Evolutionary conservation across 2,888 invertebrate genomes (phyloP).

Genomic region (Cheilosia variabilis): DNA sequence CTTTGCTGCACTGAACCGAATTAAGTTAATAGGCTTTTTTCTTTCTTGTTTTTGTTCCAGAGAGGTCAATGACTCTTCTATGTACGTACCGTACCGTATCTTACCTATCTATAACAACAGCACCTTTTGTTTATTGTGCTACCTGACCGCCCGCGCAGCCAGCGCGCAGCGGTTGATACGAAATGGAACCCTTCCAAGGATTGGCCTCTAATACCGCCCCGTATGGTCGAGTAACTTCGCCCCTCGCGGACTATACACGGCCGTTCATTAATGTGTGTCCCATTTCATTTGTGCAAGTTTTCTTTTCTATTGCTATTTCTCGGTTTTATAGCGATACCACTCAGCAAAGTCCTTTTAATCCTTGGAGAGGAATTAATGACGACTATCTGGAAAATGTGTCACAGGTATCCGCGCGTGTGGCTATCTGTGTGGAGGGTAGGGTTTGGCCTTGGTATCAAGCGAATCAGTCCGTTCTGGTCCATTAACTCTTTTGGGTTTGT

Average conservation of each 20-base stretch:
- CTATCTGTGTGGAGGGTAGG: constrained; percentile 12
- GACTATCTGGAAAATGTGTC: constrained; percentile 63
- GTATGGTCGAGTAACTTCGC: constrained; percentile 67
- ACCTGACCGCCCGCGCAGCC: constrained; percentile 48
- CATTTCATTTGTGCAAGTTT: constrained; percentile 55
- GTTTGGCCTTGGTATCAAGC: constrained; percentile 28
- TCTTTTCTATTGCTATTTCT: constrained; percentile 40
- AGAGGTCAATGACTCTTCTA: constrained; percentile 66
- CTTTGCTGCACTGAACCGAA: constrained; percentile 64
- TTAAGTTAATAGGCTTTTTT: constrained; percentile 69
- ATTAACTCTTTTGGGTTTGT: constrained; percentile 80
- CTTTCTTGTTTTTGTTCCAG: not conserved
- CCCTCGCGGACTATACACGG: constrained; percentile 16
- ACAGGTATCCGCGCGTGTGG: constrained; percentile 48
- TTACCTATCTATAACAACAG: constrained; percentile 41
- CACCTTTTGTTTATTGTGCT: constrained; percentile 64
- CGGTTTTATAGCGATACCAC: constrained; percentile 15
- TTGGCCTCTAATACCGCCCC: constrained; percentile 65
- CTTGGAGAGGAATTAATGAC: constrained; percentile 71
- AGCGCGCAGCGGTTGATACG: not conserved
- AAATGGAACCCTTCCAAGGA: constrained; percentile 68
- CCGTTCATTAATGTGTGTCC: constrained; percentile 63
- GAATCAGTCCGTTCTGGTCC: constrained; percentile 80
- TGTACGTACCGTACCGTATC: constrained; percentile 17
- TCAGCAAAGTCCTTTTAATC: constrained; percentile 68